Base-by-base conservation (phyloP, 2,797 vertebrate genomes). In the Lepidocolaptes lacrymiger region DNA sequence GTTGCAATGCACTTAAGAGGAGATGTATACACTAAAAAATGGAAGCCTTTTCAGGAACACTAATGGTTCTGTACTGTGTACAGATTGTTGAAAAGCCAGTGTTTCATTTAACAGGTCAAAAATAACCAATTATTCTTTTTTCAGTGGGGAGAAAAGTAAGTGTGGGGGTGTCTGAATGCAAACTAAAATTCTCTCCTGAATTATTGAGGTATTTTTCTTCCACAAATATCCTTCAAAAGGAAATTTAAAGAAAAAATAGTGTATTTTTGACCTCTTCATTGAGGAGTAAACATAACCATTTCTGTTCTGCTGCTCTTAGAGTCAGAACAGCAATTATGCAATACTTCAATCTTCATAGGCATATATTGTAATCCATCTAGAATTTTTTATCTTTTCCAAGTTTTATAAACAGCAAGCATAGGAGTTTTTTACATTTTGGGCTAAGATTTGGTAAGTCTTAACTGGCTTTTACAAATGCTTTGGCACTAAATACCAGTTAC, bases 21-120 rank as follows among this genome's bases (percentile, higher is more conserved):
- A 69, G 41, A 41, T 27, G 23, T 76, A 83, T 44, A 92, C 84
- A 77, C 86, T 94, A 91, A 78, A 72, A 66, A 75, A 44, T 2
- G 0, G 48, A 88, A 49, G 44, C 61, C 27, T 68, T 92, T 90
- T 58, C 82, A 55, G 88, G 48, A 94, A 90, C 92, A 79, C 94
- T 94, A 63, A 82, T 67, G 34, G 19, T 94, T 93, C 94, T 78
- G 91, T 93, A 85, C 93, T 69, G 14, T 51, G 86, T 95, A 90
- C 96, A 85, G 90, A 21, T 63, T 88, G 73, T 94, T 80, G 66
- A 92, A 81, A 97, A 96, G 92, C 92, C 92, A 94, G 68, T 62
- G 56, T 94, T 93, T 67, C 71, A 61, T 95, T 79, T 52, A 88
- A 74, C 59, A 87, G 56, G 74, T 90, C 59, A 85, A 22, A 56